Conservation (phyloP, 1,140 invertebrate genomes). For the Mactra quadrangularis region DNA sequence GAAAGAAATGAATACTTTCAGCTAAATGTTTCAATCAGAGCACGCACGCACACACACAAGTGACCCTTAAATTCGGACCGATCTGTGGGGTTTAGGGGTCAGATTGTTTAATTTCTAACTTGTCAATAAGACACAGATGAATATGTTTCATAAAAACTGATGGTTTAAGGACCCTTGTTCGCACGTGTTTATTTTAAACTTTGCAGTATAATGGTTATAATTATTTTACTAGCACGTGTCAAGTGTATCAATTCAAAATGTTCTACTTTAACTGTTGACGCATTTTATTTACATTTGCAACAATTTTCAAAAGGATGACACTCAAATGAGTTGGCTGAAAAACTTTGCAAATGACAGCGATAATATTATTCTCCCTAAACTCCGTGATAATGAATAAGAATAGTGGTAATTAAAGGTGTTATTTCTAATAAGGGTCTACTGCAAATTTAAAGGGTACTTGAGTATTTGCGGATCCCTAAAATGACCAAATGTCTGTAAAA, state of each 20-base stretch:
- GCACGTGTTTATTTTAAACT: constrained; percentile 46
- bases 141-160: constrained; percentile 60
- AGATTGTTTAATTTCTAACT: constrained; percentile 51
- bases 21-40: not conserved
- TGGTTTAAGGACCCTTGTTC: constrained; percentile 52
- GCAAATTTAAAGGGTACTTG: constrained; percentile 31
- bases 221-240: constrained; percentile 54
- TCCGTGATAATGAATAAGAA: constrained; percentile 49
- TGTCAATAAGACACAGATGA: constrained; percentile 59
- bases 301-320: constrained; percentile 35
- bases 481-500: constrained; percentile 48
- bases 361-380: constrained; percentile 22
- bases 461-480: constrained; percentile 6
- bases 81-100: constrained; percentile 30
- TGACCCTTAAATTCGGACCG: constrained; percentile 46
- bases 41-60: constrained; percentile 26
- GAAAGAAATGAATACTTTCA: constrained; percentile 38
- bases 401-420: constrained; percentile 57
- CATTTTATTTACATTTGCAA: constrained; percentile 58
- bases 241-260: constrained; percentile 49
- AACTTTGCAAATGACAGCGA: constrained; percentile 28
- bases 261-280: constrained; percentile 46
- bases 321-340: constrained; percentile 35
- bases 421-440: constrained; percentile 45
- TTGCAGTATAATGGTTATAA: constrained; percentile 48